A percentile compares a stretch with the other conserved stretches of the same genome.
Conservation (phyloP, 2,888 invertebrate genomes). For the Troides helena region DNA sequence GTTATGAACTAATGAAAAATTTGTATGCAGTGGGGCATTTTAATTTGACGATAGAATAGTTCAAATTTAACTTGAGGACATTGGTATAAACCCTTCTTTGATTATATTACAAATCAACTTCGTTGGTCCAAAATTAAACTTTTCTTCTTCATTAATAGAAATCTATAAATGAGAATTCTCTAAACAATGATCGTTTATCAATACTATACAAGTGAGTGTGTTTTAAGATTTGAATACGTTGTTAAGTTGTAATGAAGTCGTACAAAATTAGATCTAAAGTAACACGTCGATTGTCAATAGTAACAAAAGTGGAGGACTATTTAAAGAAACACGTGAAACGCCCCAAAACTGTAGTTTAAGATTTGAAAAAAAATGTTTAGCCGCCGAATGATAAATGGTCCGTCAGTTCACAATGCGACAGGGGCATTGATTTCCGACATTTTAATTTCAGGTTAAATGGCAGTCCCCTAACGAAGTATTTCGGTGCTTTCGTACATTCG, state of each 20-base stretch:
- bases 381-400: conserved; percentile 56
- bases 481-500: conserved; percentile 47
- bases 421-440: conserved; percentile 70
- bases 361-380: conserved; percentile 49
- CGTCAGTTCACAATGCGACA: conserved; percentile 55
- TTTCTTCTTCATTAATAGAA: too few species aligned
- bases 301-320: conserved; percentile 33
- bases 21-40: background rate
- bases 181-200: too few species aligned
- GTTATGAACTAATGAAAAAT: conserved; percentile 37
- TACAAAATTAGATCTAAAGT: conserved; percentile 37
- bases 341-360: conserved; percentile 30
- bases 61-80: background rate
- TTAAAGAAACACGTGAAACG: conserved; percentile 32
- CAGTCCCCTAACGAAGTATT: conserved; percentile 57
- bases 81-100: background rate
- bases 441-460: conserved; percentile 78
- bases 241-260: background rate
- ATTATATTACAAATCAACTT: conserved; percentile 8
- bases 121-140: background rate
- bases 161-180: too few species aligned
- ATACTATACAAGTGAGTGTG: too few species aligned
- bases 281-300: conserved; percentile 38
- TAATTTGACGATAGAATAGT: conserved; percentile 21
- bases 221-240: too few species aligned